A percentile compares a stretch with the other conserved stretches of the same genome.
Evolutionary conservation across 2,888 invertebrate genomes (phyloP).

Genomic region (Oscheius onirici): DNA sequence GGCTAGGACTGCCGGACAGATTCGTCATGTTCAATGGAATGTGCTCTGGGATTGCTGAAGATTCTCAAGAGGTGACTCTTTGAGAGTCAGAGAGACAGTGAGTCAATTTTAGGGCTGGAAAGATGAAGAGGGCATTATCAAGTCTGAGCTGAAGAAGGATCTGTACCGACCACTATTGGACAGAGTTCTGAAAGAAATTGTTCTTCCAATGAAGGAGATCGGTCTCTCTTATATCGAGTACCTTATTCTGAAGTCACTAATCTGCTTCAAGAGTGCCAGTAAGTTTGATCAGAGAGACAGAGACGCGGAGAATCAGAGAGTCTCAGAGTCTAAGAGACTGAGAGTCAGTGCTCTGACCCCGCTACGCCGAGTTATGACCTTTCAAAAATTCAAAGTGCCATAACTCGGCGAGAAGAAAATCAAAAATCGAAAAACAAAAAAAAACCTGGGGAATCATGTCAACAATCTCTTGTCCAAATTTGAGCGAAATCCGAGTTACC

Average conservation of each 20-base stretch:
- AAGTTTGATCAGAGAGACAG: slow-evolving; percentile 3
- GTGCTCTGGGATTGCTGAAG: slow-evolving; percentile 47
- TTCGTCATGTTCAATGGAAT: slow-evolving; percentile 62
- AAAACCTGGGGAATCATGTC: too few species aligned
- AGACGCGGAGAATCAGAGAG: too few species aligned
- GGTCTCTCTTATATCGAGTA: slow-evolving; percentile 52
- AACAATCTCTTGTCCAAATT: too few species aligned
- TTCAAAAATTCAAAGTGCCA: too few species aligned
- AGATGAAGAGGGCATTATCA: slow-evolving; percentile 52
- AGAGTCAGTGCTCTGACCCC: too few species aligned
- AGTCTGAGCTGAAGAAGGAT: slow-evolving; percentile 51
- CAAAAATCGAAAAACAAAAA: too few species aligned
- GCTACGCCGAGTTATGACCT: too few species aligned
- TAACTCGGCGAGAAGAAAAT: too few species aligned
- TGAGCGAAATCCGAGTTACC: too few species aligned
- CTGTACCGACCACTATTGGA: slow-evolving; percentile 57
- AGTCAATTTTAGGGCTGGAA: slow-evolving; percentile 46
- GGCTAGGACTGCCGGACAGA: slow-evolving; percentile 51
- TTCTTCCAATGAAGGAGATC: slow-evolving; percentile 46
- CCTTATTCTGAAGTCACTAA: slow-evolving; percentile 52
- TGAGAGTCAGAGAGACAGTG: too few species aligned
- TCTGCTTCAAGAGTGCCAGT: slow-evolving; percentile 56
- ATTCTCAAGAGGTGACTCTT: slow-evolving; percentile 38
- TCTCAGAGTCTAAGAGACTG: too few species aligned
- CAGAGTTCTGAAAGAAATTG: slow-evolving; percentile 51